phyloP scores from a whole-genome alignment of 2,888 invertebrate genomes.

The Acronicta leporina region DNA sequence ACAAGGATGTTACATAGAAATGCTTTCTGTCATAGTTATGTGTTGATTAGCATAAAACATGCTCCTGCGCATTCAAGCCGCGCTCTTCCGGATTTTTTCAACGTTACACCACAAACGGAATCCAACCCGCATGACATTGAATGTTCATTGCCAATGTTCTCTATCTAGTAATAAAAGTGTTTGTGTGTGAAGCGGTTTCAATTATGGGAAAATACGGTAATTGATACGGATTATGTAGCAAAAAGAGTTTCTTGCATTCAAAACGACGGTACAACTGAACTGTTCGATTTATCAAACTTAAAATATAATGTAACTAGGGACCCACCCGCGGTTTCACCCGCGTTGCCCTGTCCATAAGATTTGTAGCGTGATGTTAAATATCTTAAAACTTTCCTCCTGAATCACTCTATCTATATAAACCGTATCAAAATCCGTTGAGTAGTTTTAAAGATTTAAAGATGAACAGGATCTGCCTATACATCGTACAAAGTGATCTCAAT shows the following conservation, averaged over 20 bases:
- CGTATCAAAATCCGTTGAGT: too few species aligned
- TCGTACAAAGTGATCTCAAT: too few species aligned
- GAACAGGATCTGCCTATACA: too few species aligned
- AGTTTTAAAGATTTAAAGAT: too few species aligned
- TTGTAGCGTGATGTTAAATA: too few species aligned
- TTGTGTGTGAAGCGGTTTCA: slow-evolving; percentile 22
- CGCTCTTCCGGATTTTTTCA: slow-evolving; percentile 79
- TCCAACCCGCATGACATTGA: slow-evolving; percentile 74
- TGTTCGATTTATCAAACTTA: too few species aligned
- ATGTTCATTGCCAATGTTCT: slow-evolving; percentile 63
- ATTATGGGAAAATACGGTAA: slow-evolving; percentile 1
- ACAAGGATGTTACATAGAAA: slow-evolving; percentile 80
- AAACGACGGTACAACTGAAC: neutral
- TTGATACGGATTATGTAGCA: slow-evolving; percentile 1
- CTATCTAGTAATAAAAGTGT: slow-evolving; percentile 56
- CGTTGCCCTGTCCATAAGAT: too few species aligned
- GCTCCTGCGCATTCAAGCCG: slow-evolving; percentile 64
- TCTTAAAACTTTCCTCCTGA: too few species aligned
- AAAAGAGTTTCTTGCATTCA: neutral
- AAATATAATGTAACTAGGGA: too few species aligned
- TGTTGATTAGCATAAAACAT: slow-evolving; percentile 82
- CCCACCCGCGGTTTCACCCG: too few species aligned
- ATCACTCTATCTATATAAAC: too few species aligned
- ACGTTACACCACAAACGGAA: slow-evolving; percentile 64
- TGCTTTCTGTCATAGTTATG: slow-evolving; percentile 80